Conservation (phyloP, 2,113 vertebrate genomes). For the Vireo altiloquus region DNA sequence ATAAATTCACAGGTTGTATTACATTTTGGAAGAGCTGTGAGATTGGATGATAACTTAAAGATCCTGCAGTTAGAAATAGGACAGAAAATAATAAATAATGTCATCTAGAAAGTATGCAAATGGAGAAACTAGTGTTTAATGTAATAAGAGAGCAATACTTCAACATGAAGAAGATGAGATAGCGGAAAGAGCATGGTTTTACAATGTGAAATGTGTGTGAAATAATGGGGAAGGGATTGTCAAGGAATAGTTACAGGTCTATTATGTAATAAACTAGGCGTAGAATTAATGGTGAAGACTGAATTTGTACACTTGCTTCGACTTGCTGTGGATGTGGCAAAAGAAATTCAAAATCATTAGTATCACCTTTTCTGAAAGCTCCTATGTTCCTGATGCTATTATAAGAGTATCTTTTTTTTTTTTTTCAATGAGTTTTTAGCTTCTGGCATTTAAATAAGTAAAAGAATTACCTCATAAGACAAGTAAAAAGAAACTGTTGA, state of each 20-base stretch:
- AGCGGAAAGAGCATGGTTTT: not conserved
- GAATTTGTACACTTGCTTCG: not conserved
- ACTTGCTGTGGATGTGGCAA: not conserved
- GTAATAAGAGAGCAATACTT: not conserved
- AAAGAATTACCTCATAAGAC: not conserved
- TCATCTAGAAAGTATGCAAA: not conserved
- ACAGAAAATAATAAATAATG: slow-evolving; percentile 19
- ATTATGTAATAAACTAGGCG: not conserved
- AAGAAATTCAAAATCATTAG: not conserved
- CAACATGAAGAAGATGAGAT: not conserved
- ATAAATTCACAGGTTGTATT: slow-evolving; percentile 24
- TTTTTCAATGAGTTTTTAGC: not conserved
- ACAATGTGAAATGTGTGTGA: not conserved
- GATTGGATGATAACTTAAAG: slow-evolving; percentile 11
- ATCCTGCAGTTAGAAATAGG: not conserved
- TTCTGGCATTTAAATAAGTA: not conserved
- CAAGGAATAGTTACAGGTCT: not conserved
- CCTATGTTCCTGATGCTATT: not conserved
- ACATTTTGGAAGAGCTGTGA: slow-evolving; percentile 3
- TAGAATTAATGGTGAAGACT: not conserved
- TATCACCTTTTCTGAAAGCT: not conserved
- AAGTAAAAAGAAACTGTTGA: not conserved
- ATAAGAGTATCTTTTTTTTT: not conserved
- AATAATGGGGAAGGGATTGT: not conserved
- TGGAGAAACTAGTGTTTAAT: not conserved